These are phyloP conservation scores for Cosmia trapezina DNA, from an alignment of 2,888 invertebrate genomes.

Conservation along the genomic window DNA sequence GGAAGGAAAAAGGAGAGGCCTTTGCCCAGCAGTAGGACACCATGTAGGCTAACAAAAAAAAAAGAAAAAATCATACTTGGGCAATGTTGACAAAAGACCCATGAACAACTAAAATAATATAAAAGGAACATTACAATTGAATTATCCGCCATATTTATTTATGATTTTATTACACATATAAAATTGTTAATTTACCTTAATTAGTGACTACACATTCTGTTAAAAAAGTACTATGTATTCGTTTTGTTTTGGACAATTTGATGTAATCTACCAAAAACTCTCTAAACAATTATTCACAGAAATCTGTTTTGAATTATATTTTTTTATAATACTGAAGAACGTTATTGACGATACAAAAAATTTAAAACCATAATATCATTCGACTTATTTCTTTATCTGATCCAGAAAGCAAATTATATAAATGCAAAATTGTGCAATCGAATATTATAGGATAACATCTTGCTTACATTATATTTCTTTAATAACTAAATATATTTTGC, in stretches of 20 bases:
- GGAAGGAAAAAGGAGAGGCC: too few relatives aligned
- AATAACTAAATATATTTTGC: slow-evolving; percentile 8
- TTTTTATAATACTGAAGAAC: slow-evolving; percentile 53
- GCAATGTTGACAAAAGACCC: slow-evolving; percentile 7
- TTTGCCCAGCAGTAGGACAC: too few relatives aligned
- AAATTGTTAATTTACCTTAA: slow-evolving; percentile 46
- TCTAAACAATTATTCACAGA: slow-evolving; percentile 2
- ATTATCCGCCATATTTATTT: slow-evolving; percentile 19
- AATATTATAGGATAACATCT: slow-evolving; percentile 38
- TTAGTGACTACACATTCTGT: slow-evolving; percentile 50
- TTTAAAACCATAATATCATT: slow-evolving; percentile 26
- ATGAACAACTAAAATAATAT: slow-evolving; percentile 26
- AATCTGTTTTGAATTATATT: slow-evolving; percentile 5
- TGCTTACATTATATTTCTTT: slow-evolving; percentile 24
- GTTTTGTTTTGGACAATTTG: slow-evolving; percentile 1
- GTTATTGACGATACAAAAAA: slow-evolving; percentile 29
- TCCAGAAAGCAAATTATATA: slow-evolving; percentile 44
- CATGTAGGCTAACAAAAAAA: too few relatives aligned
- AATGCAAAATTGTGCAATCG: slow-evolving; percentile 62
- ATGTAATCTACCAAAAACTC: slow-evolving; percentile 24
- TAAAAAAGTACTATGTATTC: slow-evolving; percentile 26
- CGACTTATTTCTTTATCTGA: slow-evolving; percentile 35
- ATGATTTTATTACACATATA: slow-evolving; percentile 38
- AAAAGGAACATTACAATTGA: slow-evolving; percentile 49
- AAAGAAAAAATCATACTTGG: background rate